Evolutionary conservation across 2,113 vertebrate species (phyloP).

Genomic region (Diphyllodes magnificus): DNA sequence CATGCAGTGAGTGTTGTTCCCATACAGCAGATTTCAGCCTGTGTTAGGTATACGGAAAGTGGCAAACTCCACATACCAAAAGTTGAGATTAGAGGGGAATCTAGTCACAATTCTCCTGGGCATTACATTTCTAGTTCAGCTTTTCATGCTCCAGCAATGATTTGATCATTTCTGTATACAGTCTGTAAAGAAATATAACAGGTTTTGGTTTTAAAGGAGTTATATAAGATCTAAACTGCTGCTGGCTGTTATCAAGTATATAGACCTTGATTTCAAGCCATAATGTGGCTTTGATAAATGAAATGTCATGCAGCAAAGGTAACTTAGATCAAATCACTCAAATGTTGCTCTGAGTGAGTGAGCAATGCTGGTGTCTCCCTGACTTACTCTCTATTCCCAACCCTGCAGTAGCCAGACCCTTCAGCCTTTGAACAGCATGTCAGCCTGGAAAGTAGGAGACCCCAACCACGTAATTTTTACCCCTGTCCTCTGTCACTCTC

Average conservation of each 20-base stretch:
- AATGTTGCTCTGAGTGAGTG: background rate
- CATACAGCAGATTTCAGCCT: background rate
- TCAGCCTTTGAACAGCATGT: background rate
- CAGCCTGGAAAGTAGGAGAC: background rate
- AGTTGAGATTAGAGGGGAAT: background rate
- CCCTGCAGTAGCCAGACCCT: background rate
- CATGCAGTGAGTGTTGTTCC: background rate
- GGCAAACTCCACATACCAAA: background rate
- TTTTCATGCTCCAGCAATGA: background rate
- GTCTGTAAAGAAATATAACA: background rate
- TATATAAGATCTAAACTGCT: background rate
- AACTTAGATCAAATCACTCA: background rate
- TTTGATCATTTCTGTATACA: background rate
- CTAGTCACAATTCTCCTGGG: background rate
- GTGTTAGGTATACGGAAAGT: background rate
- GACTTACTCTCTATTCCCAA: background rate
- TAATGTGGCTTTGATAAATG: background rate
- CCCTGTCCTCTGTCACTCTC: background rate
- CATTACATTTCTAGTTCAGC: background rate
- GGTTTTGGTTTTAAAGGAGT: background rate
- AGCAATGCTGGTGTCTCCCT: background rate
- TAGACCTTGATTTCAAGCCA: background rate
- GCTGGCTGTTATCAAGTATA: background rate
- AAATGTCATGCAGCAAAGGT: background rate
- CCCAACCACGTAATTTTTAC: fast-evolving